Base-by-base conservation (phyloP, 2,888 invertebrate species). In the Drosophila conformis region DNA sequence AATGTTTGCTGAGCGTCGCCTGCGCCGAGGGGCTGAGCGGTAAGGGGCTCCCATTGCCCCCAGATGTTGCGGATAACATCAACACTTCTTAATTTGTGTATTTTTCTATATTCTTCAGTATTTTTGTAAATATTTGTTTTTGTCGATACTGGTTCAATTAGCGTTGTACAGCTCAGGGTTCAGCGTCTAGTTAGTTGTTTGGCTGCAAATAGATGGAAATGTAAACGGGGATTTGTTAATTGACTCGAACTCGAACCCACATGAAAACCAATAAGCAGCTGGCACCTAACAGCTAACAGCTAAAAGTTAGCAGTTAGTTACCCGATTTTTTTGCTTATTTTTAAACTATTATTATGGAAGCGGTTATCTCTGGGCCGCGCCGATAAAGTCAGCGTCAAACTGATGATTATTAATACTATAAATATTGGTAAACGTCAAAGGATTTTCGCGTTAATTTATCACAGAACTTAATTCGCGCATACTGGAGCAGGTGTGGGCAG, bases 1-100 rank as follows among this genome's bases (percentile, higher is more conserved):
- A 83, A 87, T 93, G 93, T 80, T 93, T 93, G 76, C 91, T 93
- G 76, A 93, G 86, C 71, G 93, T 93, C 76, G 93, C 93, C 90
- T 93, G 93, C 62, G 93, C 93, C 67, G 92, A 91, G 80, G 92
- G 93, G 87, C 93, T 93, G 78, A 93, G 89, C 78, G 93, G 92
- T 87, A 76, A 76, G n/a, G 71, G 79, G 83, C 85, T 90, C 29
- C 57, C 57, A 83, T 91, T 90, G 79, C 90, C 91, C 91, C 93
- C 91, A 62, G 90, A 77, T 64, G 86, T 78, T 75, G 89, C 70
- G 66, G 92, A 88, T 69, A 91, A 82, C 92, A 91, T 91, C 79
- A 84, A 90, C 89, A 46, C 54, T 62, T 69, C 40, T 63, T 29
- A 29, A 42, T 46, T 42, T 38, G 8, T 42, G 11, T 29, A 13